Conservation (phyloP, 2,888 invertebrate genomes). For the Petrophora chlorosata region DNA sequence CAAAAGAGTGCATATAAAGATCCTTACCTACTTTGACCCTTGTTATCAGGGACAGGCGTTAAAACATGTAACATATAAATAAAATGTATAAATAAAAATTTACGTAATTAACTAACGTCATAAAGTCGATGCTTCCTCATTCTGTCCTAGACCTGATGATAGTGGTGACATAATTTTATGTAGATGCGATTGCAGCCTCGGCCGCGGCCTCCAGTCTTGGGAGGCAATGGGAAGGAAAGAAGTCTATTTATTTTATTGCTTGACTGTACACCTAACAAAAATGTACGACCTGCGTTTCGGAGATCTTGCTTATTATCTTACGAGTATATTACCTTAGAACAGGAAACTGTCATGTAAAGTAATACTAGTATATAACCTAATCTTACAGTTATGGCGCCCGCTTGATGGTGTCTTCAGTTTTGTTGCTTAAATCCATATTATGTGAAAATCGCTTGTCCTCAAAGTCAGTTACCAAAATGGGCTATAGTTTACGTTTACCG, state of each 20-base stretch:
- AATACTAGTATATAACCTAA: no score
- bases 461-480: no score
- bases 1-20: no score
- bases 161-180: no score
- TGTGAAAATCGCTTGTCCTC: no score
- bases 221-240: constrained; percentile 22
- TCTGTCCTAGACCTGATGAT: constrained; percentile 25
- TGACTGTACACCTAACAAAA: constrained; percentile 4
- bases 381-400: no score
- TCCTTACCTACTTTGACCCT: no score
- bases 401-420: no score
- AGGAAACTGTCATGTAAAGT: constrained; percentile 1
- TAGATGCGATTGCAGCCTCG: constrained; percentile 22
- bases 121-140: constrained; percentile 8
- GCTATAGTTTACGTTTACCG: constrained; percentile 20
- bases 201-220: constrained; percentile 19
- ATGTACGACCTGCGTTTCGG: neutral
- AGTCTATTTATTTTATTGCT: constrained; percentile 24
- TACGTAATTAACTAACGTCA: constrained; percentile 1
- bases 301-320: constrained; percentile 2
- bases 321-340: constrained; percentile 1
- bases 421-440: no score
- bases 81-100: no score
- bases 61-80: no score
- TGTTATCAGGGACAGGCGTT: no score